Conservation (phyloP, 2,797 vertebrate genomes). For the Cynopterus sphinx region DNA sequence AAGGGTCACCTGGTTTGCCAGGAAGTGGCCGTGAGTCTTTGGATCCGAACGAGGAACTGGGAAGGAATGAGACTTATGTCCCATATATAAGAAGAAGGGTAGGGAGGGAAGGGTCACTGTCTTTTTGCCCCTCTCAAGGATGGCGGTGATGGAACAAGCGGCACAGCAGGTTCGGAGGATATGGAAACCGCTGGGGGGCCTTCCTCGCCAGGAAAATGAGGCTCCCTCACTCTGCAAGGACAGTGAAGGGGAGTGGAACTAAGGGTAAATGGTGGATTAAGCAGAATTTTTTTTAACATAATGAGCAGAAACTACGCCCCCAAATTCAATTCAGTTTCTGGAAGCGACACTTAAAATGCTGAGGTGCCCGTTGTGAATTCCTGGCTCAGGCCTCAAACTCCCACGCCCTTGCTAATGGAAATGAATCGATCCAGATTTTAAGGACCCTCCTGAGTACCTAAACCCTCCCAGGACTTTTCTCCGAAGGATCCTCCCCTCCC, state of each 20-base stretch:
- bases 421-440: neutral
- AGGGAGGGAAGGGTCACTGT: too few species aligned
- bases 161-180: neutral
- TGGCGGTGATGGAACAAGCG: neutral
- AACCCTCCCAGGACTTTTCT: neutral
- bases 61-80: neutral
- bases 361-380: neutral
- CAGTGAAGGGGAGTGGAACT: too few species aligned
- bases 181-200: accelerated
- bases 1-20: neutral
- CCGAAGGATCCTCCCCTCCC: neutral
- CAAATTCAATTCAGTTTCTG: neutral
- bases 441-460: neutral
- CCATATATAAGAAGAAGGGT: neutral
- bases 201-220: neutral
- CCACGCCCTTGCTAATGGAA: neutral
- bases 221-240: neutral
- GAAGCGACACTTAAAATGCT: neutral
- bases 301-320: neutral
- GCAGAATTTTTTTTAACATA: accelerated
- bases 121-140: neutral
- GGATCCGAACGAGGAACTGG: neutral
- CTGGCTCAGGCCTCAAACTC: neutral
- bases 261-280: neutral
- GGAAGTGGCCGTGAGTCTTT: neutral